phyloP scores from a whole-genome alignment of 64 coral and sea anemone genomes.

The Actinia tenebrosa region DNA sequence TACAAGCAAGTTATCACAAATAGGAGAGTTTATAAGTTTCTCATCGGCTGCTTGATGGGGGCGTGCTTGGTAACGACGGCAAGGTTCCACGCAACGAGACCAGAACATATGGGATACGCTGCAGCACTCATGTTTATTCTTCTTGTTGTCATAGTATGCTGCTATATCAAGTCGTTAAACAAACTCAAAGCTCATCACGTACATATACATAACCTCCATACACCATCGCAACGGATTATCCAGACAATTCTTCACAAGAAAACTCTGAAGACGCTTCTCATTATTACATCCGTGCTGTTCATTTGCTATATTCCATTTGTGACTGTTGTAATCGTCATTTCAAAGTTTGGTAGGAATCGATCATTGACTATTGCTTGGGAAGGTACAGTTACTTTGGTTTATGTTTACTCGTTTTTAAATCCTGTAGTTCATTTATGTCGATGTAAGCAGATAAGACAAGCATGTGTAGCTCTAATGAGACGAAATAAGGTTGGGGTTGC shows the following conservation, averaged over 20 bases:
- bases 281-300: neutral
- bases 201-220: neutral
- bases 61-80: neutral
- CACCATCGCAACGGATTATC: neutral
- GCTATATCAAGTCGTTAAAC: neutral
- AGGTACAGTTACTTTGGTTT: constrained; percentile 22
- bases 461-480: neutral
- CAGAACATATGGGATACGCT: neutral
- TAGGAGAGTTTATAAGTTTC: neutral
- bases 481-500: neutral
- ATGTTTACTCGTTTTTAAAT: constrained; percentile 22
- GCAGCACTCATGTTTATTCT: neutral
- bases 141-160: neutral
- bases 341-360: neutral
- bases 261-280: constrained; percentile 20
- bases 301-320: constrained; percentile 28
- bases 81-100: neutral
- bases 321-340: neutral
- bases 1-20: neutral
- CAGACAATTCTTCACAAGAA: neutral
- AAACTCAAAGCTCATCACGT: neutral
- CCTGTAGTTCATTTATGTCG: constrained; percentile 30
- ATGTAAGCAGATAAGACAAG: constrained; percentile 6
- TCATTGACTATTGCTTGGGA: constrained; percentile 1
- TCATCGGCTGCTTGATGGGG: neutral